Base-by-base conservation (phyloP, 2,888 invertebrate species). In the Calephelis perditalis region DNA sequence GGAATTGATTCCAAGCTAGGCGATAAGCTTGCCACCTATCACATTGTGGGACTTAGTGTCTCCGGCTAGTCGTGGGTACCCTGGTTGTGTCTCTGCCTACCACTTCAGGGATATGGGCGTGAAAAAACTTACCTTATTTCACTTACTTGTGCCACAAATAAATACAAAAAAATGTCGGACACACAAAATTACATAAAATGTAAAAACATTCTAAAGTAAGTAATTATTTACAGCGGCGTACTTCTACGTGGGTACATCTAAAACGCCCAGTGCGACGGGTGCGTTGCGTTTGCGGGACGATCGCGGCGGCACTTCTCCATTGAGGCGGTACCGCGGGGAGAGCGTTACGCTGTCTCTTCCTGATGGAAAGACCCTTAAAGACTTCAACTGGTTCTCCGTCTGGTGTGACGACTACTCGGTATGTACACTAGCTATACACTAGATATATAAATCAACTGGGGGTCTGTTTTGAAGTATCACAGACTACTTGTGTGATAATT, bases 391-490 rank as follows among this genome's bases (percentile, higher is more conserved):
- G 96, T 95, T 98, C 84, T 94, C 96, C 10, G 94, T 98, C 46
- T 98, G 97, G 96, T 98, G 97, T 82, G 96, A 97, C 75, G 97
- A 97, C 78, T 97, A 95, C 74, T 92, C 95, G 62, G 97, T 97
- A 75, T 94, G 94, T 92, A 71, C 15, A 3, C 45, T 7, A 11
- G 26, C 26, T 26, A 26, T 26, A 26, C 26, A 26, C 3, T 4
- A 26, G 26, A 26, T 3, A 3, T 26, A 26, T 26, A 26, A 52
- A 57, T 5, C 56, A 43, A 10, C 35, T 36, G 8, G 40, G 40
- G 40, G 3, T 6, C 6, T 40, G 5, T 40, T 40, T 40, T 6
- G 40, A 6, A 40, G 6, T 40, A 40, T 40, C 6, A 40, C 40
- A 6, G 40, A 5, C 40, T 40, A 6, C 40, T 40, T 26, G 26